A percentile compares a stretch with the other conserved stretches of the same genome.
phyloP scores from a whole-genome alignment of 2,113 vertebrate genomes.

The Opisthocomus hoazin region DNA sequence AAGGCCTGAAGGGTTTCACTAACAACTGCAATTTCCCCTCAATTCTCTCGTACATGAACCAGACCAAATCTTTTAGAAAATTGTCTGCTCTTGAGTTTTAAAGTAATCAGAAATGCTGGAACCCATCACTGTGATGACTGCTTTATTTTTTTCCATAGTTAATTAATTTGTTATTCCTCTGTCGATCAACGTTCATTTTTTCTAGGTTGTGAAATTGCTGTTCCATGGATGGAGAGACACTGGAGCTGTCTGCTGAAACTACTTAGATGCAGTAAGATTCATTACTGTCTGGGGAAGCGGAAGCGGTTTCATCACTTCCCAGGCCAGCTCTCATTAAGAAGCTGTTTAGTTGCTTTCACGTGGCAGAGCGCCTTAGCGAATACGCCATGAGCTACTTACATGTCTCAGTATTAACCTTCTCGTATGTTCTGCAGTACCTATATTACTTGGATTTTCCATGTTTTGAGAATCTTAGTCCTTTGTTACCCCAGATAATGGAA shows the following conservation, averaged over 20 bases:
- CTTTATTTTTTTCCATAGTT: neutral
- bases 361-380: neutral
- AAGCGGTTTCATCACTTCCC: neutral
- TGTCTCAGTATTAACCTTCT: neutral
- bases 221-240: neutral
- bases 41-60: neutral
- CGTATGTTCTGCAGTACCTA: neutral
- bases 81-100: neutral
- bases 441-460: neutral
- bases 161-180: neutral
- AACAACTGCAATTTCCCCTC: neutral
- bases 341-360: neutral
- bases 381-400: neutral
- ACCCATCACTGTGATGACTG: rapidly evolving
- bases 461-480: neutral
- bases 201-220: neutral
- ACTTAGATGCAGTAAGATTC: neutral
- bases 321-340: neutral
- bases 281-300: neutral
- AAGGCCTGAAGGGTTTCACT: neutral
- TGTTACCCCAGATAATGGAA: neutral
- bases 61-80: neutral
- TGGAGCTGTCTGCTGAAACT: neutral
- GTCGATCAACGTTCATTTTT: neutral
- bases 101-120: neutral